These are phyloP conservation scores for Chrysoperla carnea DNA, from an alignment of 1,140 invertebrate species.

Conservation along the genomic window DNA sequence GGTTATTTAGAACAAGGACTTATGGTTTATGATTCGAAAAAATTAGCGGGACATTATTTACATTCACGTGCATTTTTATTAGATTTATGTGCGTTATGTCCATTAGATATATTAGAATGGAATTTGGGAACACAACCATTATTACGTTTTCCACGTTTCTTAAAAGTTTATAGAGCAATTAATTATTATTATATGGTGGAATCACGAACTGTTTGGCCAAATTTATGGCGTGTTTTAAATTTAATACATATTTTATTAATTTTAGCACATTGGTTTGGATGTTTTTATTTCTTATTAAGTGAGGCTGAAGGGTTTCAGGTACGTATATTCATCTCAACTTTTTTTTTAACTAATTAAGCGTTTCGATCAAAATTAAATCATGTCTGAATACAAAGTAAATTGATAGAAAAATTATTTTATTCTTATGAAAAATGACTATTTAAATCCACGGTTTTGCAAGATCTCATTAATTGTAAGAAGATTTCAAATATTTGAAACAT, in stretches of 20 bases:
- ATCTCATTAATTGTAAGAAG: no score
- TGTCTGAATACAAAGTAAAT: not conserved
- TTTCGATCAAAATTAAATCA: not conserved
- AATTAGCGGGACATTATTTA: conserved; percentile 77
- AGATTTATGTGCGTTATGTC: conserved; percentile 66
- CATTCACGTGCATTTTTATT: conserved; percentile 71
- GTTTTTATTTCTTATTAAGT: conserved; percentile 89
- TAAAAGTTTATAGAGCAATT: conserved; percentile 78
- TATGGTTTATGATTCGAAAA: conserved; percentile 81
- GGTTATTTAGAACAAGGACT: conserved; percentile 91
- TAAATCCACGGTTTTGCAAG: no score
- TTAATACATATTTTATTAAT: conserved; percentile 88
- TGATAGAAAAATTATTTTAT: conserved; percentile 4
- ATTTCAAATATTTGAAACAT: no score
- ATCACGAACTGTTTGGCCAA: conserved; percentile 85
- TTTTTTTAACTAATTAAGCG: not conserved
- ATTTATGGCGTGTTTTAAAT: conserved; percentile 90
- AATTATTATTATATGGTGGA: conserved; percentile 93
- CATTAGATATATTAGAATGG: conserved; percentile 72
- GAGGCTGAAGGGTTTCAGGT: conserved; percentile 77
- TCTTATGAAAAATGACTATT: not conserved
- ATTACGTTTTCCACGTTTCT: conserved; percentile 65
- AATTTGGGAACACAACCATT: conserved; percentile 62
- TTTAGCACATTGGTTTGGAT: conserved; percentile 92
- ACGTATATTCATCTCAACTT: conserved; percentile 4